Conservation (phyloP, 2,888 invertebrate genomes). For the Nasonovia ribisnigri region DNA sequence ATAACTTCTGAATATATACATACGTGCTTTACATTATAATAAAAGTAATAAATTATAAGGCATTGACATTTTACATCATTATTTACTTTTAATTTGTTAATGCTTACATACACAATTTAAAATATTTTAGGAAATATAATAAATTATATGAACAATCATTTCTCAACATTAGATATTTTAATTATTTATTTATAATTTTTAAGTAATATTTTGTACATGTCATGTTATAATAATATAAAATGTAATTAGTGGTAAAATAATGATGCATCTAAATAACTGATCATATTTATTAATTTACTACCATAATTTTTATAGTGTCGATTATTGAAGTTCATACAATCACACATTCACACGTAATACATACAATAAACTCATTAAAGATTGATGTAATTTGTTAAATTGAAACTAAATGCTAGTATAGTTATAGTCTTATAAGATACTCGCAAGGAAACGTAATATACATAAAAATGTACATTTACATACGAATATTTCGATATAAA, state of each 20-base stretch:
- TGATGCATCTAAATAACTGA: neutral
- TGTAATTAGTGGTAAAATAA: neutral
- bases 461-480: neutral
- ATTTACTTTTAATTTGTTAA: conserved; percentile 51
- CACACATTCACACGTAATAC: neutral
- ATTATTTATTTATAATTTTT: neutral
- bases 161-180: neutral
- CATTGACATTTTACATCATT: conserved; percentile 47
- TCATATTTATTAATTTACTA: neutral
- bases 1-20: conserved; percentile 38
- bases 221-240: neutral
- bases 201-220: neutral
- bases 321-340: neutral
- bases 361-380: neutral
- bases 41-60: conserved; percentile 37
- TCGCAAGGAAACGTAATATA: neutral
- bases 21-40: conserved; percentile 1
- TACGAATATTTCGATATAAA: neutral
- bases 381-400: neutral
- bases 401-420: neutral
- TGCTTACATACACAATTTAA: conserved; percentile 33
- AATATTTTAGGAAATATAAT: conserved; percentile 12
- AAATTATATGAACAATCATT: neutral
- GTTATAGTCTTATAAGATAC: neutral
- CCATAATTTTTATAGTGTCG: neutral